Base-by-base conservation (phyloP, 2,113 vertebrate genomes). In the Triplophysa rosa region DNA sequence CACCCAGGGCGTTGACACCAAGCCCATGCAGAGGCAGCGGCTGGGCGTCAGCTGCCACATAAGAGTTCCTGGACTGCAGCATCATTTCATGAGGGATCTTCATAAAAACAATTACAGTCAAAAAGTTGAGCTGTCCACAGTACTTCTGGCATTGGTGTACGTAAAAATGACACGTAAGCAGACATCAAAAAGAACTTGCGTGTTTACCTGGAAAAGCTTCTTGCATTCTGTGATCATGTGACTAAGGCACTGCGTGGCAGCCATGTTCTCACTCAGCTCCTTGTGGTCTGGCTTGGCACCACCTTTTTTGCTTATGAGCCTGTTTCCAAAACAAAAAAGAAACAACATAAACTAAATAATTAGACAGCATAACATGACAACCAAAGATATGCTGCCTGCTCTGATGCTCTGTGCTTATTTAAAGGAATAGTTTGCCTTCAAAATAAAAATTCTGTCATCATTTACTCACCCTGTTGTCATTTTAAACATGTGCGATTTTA, bases 141-240 rank as follows among this genome's bases (percentile, higher is more conserved):
- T 45, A 12, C 12, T 12, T 11, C 42, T 45, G 42, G 9, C 9
- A 45, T 12, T 45, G 42, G 1, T 45, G 10, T 1, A 21, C 8
- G 8, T 9, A 21, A 19, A 54, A n/a, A 21, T 17, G 13, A 17
- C 49, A 52, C 1, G 3, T 21, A 58, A 58, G 54, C 19, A 58
- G 8, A 58, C 5, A n/a, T 8, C 8, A n/a, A n/a, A n/a, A 58
- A n/a, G 4, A 58, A 58, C 1, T n/a, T 58, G 19, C 16, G n/a
- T 13, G 19, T 24, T 47, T 73, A 95, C 94, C 93, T 96, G 94
- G 81, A 95, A 96, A n/a, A 96, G 93, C 78, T 95, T 95, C 88
- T 96, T 96, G 90, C 95, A 95, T 84, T 95, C 93, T 0, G 87
- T 90, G 84, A 96, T 95, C 94, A 96, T 95, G 84, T 95, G 94